Evolutionary conservation across 2,888 invertebrate species (phyloP).

Genomic region (Gastracanthus pulcherrimus): DNA sequence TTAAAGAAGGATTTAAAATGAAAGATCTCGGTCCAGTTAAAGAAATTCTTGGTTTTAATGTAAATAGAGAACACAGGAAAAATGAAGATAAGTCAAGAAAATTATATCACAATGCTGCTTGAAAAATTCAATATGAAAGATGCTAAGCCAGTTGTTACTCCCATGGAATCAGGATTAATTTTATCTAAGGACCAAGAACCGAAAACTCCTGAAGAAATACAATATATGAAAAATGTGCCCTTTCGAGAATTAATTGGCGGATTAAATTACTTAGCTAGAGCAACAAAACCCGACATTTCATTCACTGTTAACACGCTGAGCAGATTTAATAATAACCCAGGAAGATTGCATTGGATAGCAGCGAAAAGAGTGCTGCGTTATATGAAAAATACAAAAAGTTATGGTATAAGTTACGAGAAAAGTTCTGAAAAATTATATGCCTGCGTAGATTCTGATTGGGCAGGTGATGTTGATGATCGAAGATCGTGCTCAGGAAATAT

Average conservation of each 20-base stretch:
- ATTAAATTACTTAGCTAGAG: slow-evolving; percentile 59
- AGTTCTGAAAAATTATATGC: too few relatives aligned
- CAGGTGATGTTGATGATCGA: too few relatives aligned
- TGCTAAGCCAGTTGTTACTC: too few relatives aligned
- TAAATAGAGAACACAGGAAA: slow-evolving; percentile 55
- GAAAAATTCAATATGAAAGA: slow-evolving; percentile 58
- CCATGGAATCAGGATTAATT: too few relatives aligned
- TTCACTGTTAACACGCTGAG: slow-evolving; percentile 57
- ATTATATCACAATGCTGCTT: slow-evolving; percentile 55
- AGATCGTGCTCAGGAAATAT: too few relatives aligned
- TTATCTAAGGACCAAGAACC: slow-evolving; percentile 3
- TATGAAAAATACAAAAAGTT: slow-evolving; percentile 54
- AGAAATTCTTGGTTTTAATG: slow-evolving; percentile 50
- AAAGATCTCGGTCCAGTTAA: background rate
- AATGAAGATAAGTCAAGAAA: slow-evolving; percentile 55
- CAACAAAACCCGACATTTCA: slow-evolving; percentile 58
- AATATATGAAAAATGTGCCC: slow-evolving; percentile 37
- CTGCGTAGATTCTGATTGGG: too few relatives aligned
- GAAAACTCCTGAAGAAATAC: slow-evolving; percentile 46
- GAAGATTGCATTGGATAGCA: slow-evolving; percentile 49
- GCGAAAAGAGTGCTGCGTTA: slow-evolving; percentile 59
- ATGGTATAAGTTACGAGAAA: slow-evolving; percentile 56
- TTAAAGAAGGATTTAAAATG: too few relatives aligned
- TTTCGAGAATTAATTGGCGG: slow-evolving; percentile 60
- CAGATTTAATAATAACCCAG: slow-evolving; percentile 51